Base-by-base conservation (phyloP, 2,888 invertebrate genomes). In the Ochropleura leucogaster region DNA sequence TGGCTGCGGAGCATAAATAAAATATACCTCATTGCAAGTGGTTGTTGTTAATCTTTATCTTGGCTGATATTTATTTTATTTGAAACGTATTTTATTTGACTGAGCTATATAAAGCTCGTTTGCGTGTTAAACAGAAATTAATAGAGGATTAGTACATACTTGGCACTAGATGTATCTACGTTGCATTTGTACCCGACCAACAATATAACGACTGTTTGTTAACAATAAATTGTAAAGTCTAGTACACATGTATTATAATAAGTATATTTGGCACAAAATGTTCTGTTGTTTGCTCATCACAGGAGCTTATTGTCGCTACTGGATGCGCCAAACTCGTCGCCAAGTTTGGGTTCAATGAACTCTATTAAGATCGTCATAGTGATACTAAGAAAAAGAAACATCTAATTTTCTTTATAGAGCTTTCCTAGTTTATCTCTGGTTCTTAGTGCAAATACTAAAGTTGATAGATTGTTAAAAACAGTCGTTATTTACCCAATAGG, bases 61-160 rank as follows among this genome's bases (percentile, higher is more conserved):
- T 65, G 51, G 77, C 47, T 74, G 64, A 60, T 74, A 79, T 72
- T 74, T 55, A 63, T 74, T 78, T 82, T 82, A 67, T 82, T 74
- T 69, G 68, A 42, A 59, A n/a, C 49, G 62, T 77, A 57, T 72
- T 49, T 74, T 72, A 69, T 70, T 79, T 62, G 60, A 60, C 47
- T 64, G 55, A 51, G 74, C 60, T 60, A 82, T 79, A 72, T 68
- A 72, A 59, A 68, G 68, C 72, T 72, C 72, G 68, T 72, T 68
- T 66, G 82, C 71, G 78, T 68, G 71, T 57, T 70, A 82, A 82
- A 68, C 77, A 65, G 65, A 68, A 62, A 82, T 82, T 68, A 82
- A 82, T 81, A 49, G 73, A 57, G 78, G 51, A 49, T 74, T 71
- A 68, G 78, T 68, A 64, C 60, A 73, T 71, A 82, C 64, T 82